Base-by-base conservation (phyloP, 2,113 vertebrate species). In the Phainopepla nitens region DNA sequence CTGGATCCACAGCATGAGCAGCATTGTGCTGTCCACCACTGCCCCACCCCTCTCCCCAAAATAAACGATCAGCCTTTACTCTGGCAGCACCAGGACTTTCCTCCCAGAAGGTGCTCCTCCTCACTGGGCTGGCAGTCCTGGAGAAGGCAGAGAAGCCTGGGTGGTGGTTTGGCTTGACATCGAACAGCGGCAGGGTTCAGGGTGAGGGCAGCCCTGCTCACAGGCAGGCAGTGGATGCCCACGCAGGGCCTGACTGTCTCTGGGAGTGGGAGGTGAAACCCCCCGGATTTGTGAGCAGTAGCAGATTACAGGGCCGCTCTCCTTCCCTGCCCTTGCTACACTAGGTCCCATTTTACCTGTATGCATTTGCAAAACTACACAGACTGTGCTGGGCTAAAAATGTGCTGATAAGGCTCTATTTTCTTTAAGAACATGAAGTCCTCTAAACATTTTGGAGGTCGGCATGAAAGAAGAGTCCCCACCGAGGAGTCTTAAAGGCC, bases 1-100 rank as follows among this genome's bases (percentile, higher is more conserved):
- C 31, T 0, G 0, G 33, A 66, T 10, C 62, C 1, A 3, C 4
- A 21, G 62, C 2, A 1, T 0, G 0, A 60, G 29, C 17, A 7
- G 33, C 18, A 87, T 31, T 0, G 0, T 6, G 3, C 31, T 11
- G 3, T 15, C 53, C 62, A 58, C 35, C 15, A 54, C 39, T 7
- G 8, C 15, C 51, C 13, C 23, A 60, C 12, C 7, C 9, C 16
- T 56, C 24, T 76, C 22, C 49, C 42, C 79, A 61, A 0, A 64
- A 6, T 0, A 11, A 54, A 13, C 24, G 15, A 54, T 10, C 4
- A 2, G 16, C 16, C 47, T 69, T 65, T 22, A 41, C 31, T 72
- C 31, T 41, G 42, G 47, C 35, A 75, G 54, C 31, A 73, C 28
- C 6, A 12, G 25, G 31, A 27, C 50, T 82, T 82, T 65, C 62